phyloP scores from a whole-genome alignment of 2,888 invertebrate genomes.

The Lypha dubia region DNA sequence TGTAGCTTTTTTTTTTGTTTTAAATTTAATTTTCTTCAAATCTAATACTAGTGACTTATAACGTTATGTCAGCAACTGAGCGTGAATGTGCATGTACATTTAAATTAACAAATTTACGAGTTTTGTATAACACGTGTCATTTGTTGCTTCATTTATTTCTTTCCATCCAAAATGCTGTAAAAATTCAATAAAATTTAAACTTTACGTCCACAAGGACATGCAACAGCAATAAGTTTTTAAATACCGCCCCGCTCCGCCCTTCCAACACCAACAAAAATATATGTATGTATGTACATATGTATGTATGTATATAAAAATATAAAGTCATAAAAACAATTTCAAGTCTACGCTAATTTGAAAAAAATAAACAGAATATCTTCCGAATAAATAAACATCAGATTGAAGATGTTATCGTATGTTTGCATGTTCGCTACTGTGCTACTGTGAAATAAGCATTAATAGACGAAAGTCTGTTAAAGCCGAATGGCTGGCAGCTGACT shows the following conservation, averaged over 20 bases:
- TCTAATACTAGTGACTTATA: too few relatives aligned
- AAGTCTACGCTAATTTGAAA: constrained; percentile 55
- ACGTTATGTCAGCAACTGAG: too few relatives aligned
- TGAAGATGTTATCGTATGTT: neutral
- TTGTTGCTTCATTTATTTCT: constrained; percentile 9
- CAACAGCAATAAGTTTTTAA: constrained; percentile 13
- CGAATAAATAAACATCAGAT: constrained; percentile 36
- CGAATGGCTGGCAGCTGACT: neutral
- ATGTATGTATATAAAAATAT: too few relatives aligned
- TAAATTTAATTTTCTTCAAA: neutral
- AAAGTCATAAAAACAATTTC: constrained; percentile 53
- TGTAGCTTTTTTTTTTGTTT: too few relatives aligned
- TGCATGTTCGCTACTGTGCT: neutral
- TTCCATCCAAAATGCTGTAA: neutral
- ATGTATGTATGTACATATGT: too few relatives aligned
- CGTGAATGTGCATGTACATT: neutral
- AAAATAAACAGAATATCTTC: constrained; percentile 42
- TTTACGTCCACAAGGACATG: neutral
- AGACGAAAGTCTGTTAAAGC: constrained; percentile 2
- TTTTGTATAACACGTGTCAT: neutral
- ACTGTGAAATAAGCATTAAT: constrained; percentile 10
- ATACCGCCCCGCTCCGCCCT: too few relatives aligned
- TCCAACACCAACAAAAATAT: too few relatives aligned
- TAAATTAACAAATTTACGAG: neutral
- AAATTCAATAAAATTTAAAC: neutral